These are phyloP conservation scores for Shinisaurus crocodilurus DNA, from an alignment of 2,113 vertebrate species.

Conservation along the genomic window DNA sequence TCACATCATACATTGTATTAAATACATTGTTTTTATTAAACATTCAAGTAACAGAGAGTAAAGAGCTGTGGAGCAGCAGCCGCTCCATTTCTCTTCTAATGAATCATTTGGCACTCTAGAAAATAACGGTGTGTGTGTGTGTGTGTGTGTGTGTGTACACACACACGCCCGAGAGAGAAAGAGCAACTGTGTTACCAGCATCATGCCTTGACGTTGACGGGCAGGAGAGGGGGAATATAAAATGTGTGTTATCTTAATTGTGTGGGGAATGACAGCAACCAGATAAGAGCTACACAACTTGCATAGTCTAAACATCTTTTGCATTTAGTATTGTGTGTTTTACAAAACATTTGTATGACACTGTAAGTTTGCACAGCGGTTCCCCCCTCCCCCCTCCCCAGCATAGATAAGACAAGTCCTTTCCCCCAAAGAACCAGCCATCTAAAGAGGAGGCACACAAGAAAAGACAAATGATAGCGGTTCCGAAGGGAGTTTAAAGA, in stretches of 20 bases:
- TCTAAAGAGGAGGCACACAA: slow-evolving; percentile 52
- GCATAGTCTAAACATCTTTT: slow-evolving; percentile 36
- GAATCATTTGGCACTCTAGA: neutral
- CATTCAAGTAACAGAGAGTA: neutral
- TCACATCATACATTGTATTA: neutral
- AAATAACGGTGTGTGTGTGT: neutral
- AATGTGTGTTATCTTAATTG: slow-evolving; percentile 13
- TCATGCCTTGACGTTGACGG: neutral
- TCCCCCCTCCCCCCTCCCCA: slow-evolving; percentile 10
- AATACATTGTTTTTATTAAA: neutral
- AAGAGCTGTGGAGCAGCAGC: neutral
- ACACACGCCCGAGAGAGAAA: neutral
- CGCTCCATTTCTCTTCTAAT: neutral
- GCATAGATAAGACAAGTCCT: slow-evolving; percentile 55
- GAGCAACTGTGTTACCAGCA: neutral
- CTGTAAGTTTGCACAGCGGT: slow-evolving; percentile 16
- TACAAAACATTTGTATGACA: slow-evolving; percentile 57
- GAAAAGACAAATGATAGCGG: slow-evolving; percentile 64
- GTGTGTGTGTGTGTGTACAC: neutral
- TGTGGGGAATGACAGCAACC: slow-evolving; percentile 37
- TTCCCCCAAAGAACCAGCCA: slow-evolving; percentile 46
- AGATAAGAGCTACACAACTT: slow-evolving; percentile 45
- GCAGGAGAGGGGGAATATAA: slow-evolving; percentile 35
- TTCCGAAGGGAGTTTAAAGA: slow-evolving; percentile 42
- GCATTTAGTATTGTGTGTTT: slow-evolving; percentile 52